A percentile compares a stretch with the other conserved stretches of the same genome.
Evolutionary conservation across 2,797 vertebrate species (phyloP).

Genomic region (Chrysolophus pictus): DNA sequence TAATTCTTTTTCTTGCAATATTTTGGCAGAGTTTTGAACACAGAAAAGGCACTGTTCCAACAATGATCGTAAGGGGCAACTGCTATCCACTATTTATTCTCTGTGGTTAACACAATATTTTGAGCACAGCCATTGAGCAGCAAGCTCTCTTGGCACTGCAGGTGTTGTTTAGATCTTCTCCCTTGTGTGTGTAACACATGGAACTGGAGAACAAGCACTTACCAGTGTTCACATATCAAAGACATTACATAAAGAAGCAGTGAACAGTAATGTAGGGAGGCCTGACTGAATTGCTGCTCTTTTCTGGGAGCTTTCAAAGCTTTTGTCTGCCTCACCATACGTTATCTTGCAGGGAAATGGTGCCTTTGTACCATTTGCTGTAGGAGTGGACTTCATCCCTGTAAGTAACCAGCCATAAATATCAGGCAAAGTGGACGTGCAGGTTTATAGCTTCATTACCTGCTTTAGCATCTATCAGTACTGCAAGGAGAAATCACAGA

Average conservation of each 20-base stretch:
- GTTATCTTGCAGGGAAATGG: background rate
- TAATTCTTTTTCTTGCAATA: background rate
- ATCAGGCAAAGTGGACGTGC: background rate
- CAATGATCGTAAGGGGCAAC: background rate
- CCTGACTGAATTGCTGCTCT: background rate
- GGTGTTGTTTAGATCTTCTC: background rate
- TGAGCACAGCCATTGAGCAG: background rate
- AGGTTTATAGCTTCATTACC: slow-evolving; percentile 46
- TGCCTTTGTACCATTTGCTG: background rate
- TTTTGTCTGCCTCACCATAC: background rate
- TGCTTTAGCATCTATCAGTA: slow-evolving; percentile 30
- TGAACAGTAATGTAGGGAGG: background rate
- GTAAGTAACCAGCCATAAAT: background rate
- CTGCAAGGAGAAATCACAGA: background rate
- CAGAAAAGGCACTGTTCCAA: background rate
- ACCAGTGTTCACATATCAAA: background rate
- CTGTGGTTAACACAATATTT: background rate
- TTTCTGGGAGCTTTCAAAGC: background rate
- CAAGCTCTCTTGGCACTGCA: slow-evolving; percentile 30
- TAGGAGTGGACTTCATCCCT: slow-evolving; percentile 12
- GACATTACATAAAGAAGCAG: background rate
- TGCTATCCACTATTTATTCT: background rate
- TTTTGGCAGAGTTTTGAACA: background rate
- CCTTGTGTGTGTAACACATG: background rate
- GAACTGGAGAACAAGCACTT: slow-evolving; percentile 1